Base-by-base conservation (phyloP, 2,113 vertebrate species). In the Pavo muticus region DNA sequence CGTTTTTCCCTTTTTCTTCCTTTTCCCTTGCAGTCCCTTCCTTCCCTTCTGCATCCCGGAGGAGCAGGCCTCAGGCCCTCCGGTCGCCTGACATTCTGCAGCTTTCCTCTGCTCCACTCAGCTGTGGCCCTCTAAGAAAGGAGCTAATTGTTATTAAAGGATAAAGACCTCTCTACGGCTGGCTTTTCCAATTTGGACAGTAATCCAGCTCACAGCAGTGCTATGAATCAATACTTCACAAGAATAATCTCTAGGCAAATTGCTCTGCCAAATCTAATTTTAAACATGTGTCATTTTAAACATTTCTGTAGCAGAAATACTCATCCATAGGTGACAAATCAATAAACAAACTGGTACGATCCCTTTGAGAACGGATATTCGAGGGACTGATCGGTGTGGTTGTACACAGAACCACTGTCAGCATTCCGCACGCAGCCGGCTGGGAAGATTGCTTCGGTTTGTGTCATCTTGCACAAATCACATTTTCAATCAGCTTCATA, bases 101-200 rank as follows among this genome's bases (percentile, higher is more conserved):
- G 94, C 92, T 91, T 85, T 91, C 96, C 86, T 89, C 94, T 93
- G 90, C 96, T 96, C 88, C 96, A 60, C 93, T 94, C 93, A 95
- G 95, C 93, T 79, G 76, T 88, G 96, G 97, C 96, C 95, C 97
- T 97, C 97, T 97, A 97, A 97, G 97, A 98, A 98, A 98, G 95
- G 94, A 96, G 98, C 96, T 97, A 97, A 98, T 98, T 97, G 97
- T 98, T 98, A 99, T 99, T 98, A 99, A 99, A 96, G 98, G 98
- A 99, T 99, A 98, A 99, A 99, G 97, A 98, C 97, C 93, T 98
- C 97, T 97, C 97, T 96, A 96, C 97, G 97, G 96, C 98, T 98
- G 98, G 98, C 98, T 98, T 98, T 98, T 98, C 98, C 98, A 98
- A 98, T 98, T 98, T 98, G 98, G 97, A 98, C 96, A 96, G 96